Conservation (phyloP, 2,113 vertebrate genomes). For the Chaenocephalus aceratus region DNA sequence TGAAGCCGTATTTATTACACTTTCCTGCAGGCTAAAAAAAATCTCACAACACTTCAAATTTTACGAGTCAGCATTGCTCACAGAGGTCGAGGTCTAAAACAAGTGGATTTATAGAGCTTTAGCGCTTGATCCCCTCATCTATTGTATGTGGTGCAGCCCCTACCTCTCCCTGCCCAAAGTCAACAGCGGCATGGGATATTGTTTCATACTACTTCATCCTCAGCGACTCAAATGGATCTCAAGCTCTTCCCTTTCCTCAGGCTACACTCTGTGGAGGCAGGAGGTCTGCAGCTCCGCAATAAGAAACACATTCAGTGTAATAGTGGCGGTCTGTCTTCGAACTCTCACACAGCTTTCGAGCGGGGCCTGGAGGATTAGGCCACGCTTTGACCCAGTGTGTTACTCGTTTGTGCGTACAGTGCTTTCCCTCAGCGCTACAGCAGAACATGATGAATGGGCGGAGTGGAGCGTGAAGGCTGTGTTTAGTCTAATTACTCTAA, state of each 20-base stretch:
- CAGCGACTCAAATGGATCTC: conserved; percentile 76
- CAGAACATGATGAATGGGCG: conserved; percentile 78
- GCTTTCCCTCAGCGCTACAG: conserved; percentile 64
- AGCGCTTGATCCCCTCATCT: conserved; percentile 66
- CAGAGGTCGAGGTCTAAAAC: conserved; percentile 67
- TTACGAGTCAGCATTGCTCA: conserved; percentile 49
- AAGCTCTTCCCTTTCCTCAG: conserved; percentile 73
- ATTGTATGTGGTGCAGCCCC: conserved; percentile 64
- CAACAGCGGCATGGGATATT: conserved; percentile 77
- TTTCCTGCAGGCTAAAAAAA: conserved; percentile 14
- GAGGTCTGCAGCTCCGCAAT: conserved; percentile 60
- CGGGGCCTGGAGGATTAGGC: conserved; percentile 55
- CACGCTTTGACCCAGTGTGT: conserved; percentile 39
- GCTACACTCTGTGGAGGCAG: conserved; percentile 66
- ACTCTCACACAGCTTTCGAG: conserved; percentile 41
- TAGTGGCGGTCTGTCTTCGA: conserved; percentile 45
- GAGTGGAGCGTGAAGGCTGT: conserved; percentile 78
- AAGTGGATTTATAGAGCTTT: conserved; percentile 72
- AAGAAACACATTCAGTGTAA: conserved; percentile 66
- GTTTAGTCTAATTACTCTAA: conserved; percentile 84
- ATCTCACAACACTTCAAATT: conserved; percentile 46
- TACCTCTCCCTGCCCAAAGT: conserved; percentile 71
- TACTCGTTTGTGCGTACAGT: conserved; percentile 57
- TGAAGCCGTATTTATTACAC: conserved; percentile 14
- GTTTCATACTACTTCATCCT: conserved; percentile 82